Conservation (phyloP, 2,797 vertebrate species). For the Chromis chromis region DNA sequence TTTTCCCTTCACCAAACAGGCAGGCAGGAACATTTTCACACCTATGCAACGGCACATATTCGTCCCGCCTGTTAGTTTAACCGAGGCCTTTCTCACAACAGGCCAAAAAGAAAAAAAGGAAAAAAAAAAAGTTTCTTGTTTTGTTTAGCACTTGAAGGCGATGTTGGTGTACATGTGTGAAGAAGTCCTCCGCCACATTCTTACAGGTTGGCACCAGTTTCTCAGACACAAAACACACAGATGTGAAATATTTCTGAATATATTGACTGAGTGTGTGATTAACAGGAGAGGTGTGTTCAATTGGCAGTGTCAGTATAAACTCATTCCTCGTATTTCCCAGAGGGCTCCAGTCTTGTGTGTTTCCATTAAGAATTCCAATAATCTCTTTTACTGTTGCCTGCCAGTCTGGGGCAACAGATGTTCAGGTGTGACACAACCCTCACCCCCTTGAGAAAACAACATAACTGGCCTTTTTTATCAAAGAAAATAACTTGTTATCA, state of each 20-base stretch:
- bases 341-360: conserved; percentile 10
- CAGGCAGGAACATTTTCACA: conserved; percentile 56
- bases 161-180: conserved; percentile 38
- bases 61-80: conserved; percentile 54
- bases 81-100: conserved; percentile 40
- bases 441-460: conserved; percentile 34
- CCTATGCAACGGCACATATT: conserved; percentile 36
- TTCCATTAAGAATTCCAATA: conserved; percentile 44
- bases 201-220: conserved; percentile 31
- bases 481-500: conserved; percentile 14
- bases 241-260: conserved; percentile 32
- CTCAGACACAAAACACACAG: neutral
- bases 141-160: conserved; percentile 51
- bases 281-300: conserved; percentile 12
- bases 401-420: conserved; percentile 72
- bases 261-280: neutral
- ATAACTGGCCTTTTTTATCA: conserved; percentile 1
- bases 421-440: conserved; percentile 64
- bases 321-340: conserved; percentile 10
- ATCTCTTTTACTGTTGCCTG: conserved; percentile 52
- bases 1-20: conserved; percentile 34
- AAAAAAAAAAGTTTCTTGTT: conserved; percentile 32
- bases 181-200: conserved; percentile 23
- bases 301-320: conserved; percentile 9
- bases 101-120: conserved; percentile 18